Conservation (phyloP, 2,113 vertebrate species). For the Prolemur simus region DNA sequence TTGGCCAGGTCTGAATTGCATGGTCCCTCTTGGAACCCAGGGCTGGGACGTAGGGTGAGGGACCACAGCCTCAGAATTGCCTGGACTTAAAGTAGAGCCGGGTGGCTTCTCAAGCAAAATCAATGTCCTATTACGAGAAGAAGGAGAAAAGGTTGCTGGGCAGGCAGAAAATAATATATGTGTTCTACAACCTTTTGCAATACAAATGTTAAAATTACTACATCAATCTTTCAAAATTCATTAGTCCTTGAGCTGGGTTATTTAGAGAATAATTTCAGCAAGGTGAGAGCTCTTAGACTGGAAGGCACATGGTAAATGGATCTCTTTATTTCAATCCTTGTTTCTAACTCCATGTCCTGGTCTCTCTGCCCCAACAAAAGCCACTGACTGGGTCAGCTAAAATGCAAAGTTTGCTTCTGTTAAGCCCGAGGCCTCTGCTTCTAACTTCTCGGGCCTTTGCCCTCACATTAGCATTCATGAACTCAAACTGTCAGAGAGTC, state of each 20-base stretch:
- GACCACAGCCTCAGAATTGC: not conserved
- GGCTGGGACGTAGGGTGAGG: not conserved
- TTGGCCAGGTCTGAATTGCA: not conserved
- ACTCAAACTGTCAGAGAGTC: conserved; percentile 34
- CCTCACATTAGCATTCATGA: conserved; percentile 24
- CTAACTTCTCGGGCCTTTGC: not conserved
- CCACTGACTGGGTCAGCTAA: not conserved
- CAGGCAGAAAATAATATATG: not conserved
- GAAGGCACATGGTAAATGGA: not conserved
- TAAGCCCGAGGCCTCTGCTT: not conserved
- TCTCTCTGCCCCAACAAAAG: not conserved
- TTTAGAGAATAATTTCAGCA: not conserved
- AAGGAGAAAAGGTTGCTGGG: not conserved
- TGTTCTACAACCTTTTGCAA: not conserved
- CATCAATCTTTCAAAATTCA: not conserved
- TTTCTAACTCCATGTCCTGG: not conserved
- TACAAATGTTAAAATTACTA: not conserved
- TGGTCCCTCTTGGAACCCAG: not conserved
- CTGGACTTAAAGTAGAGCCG: not conserved
- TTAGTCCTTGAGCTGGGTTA: not conserved
- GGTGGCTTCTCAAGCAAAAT: not conserved
- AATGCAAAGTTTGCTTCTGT: not conserved
- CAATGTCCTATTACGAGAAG: not conserved
- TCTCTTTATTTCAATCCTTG: not conserved
- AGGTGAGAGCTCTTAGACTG: not conserved